phyloP scores from a whole-genome alignment of 1,140 invertebrate species.

The Drosophila neocordata region DNA sequence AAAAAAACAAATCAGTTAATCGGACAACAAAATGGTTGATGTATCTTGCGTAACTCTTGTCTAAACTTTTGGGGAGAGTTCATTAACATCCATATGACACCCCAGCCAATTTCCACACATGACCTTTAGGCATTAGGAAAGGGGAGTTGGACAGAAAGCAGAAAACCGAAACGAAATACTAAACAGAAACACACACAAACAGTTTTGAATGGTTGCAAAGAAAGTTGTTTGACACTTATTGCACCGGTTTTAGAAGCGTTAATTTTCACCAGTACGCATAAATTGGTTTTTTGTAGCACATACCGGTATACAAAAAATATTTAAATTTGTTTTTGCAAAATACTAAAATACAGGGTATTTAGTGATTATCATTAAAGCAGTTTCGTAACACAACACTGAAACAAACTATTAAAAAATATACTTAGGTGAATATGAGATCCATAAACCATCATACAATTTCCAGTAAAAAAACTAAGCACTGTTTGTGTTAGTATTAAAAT shows the following conservation, averaged over 20 bases:
- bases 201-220: slow-evolving; percentile 10
- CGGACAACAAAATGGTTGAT: slow-evolving; percentile 8
- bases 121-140: slow-evolving; percentile 35
- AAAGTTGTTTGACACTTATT: slow-evolving; percentile 41
- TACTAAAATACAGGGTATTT: background rate
- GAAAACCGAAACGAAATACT: background rate
- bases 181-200: background rate
- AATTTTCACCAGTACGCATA: slow-evolving; percentile 18
- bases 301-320: slow-evolving; percentile 11
- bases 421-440: no score
- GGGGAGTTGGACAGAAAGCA: slow-evolving; percentile 26
- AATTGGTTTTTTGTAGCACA: slow-evolving; percentile 15
- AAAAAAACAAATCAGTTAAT: background rate
- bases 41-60: slow-evolving; percentile 5
- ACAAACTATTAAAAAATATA: no score
- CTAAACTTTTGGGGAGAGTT: slow-evolving; percentile 23
- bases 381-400: background rate
- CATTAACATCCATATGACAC: slow-evolving; percentile 28
- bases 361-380: background rate
- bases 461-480: no score
- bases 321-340: background rate
- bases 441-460: no score
- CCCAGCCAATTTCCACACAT: slow-evolving; percentile 13
- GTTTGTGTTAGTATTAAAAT: no score
- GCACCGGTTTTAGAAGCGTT: slow-evolving; percentile 28